phyloP scores from a whole-genome alignment of 1,140 invertebrate genomes.

The Dreissena polymorpha region DNA sequence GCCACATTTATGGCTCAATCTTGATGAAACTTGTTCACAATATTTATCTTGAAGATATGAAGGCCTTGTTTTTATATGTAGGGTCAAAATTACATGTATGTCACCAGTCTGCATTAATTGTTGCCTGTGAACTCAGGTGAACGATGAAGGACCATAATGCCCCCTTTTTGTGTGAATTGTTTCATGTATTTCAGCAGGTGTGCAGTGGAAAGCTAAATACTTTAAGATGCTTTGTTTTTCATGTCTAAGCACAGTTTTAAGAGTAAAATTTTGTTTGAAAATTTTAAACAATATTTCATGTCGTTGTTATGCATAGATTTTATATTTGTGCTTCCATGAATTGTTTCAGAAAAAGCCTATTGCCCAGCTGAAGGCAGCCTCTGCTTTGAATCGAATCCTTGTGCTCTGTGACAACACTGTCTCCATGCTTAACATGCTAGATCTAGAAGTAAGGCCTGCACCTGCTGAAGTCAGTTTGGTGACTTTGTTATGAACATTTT shows the following conservation, averaged over 20 bases:
- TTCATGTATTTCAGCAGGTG: no score
- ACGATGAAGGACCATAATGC: no score
- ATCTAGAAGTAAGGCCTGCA: constrained; percentile 77
- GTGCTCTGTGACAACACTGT: constrained; percentile 80
- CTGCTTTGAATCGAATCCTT: constrained; percentile 80
- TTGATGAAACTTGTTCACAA: no score
- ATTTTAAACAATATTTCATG: background rate
- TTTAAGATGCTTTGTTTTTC: background rate
- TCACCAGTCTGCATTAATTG: no score
- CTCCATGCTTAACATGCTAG: constrained; percentile 80
- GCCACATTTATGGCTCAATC: no score
- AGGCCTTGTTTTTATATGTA: no score
- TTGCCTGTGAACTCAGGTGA: no score
- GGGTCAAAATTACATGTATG: no score
- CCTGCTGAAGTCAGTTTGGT: no score
- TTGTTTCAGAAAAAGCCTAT: constrained; percentile 80
- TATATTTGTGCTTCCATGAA: constrained; percentile 4
- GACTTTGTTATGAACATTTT: no score
- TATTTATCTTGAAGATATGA: no score
- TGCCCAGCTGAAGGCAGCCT: constrained; percentile 79
- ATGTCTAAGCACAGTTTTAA: background rate
- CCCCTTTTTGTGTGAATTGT: no score
- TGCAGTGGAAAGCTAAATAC: background rate
- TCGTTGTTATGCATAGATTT: background rate
- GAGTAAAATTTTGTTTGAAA: background rate